Evolutionary conservation across 1,140 invertebrate species (phyloP).

Genomic region (Lasioglossum baleicum): DNA sequence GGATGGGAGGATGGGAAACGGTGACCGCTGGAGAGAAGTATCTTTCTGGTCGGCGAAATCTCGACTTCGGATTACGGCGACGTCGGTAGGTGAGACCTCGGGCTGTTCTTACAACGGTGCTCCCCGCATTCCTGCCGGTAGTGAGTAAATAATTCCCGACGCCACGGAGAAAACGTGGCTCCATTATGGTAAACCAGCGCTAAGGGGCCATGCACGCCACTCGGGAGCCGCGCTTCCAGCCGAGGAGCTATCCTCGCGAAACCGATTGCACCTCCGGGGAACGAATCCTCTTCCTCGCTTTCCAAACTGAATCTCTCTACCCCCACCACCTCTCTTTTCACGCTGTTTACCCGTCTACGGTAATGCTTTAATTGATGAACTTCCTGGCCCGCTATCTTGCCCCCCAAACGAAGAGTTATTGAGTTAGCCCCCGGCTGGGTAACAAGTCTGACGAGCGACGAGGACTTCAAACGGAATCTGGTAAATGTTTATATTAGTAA

Average conservation of each 20-base stretch:
- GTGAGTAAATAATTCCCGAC: conserved; percentile 62
- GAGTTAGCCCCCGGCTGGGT: no score
- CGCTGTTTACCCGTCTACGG: not conserved
- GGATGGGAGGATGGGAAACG: not conserved
- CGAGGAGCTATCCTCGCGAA: not conserved
- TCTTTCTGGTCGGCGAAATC: conserved; percentile 40
- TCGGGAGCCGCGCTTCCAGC: not conserved
- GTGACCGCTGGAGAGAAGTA: conserved; percentile 24
- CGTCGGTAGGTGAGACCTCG: conserved; percentile 57
- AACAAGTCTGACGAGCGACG: no score
- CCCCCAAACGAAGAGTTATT: no score
- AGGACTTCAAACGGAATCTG: no score
- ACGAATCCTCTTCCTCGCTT: not conserved
- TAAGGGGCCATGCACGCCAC: conserved; percentile 10
- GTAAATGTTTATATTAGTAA: no score
- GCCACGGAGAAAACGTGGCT: conserved; percentile 55
- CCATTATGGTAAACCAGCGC: conserved; percentile 50
- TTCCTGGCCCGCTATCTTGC: no score
- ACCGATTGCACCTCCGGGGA: not conserved
- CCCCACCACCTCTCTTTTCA: not conserved
- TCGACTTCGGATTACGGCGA: conserved; percentile 39
- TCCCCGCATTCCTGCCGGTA: conserved; percentile 50
- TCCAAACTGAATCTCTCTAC: not conserved
- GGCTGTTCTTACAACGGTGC: conserved; percentile 56
- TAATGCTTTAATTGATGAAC: not conserved